These are phyloP conservation scores for Pachydiplax longipennis DNA, from an alignment of 2,888 invertebrate genomes.

Conservation along the genomic window DNA sequence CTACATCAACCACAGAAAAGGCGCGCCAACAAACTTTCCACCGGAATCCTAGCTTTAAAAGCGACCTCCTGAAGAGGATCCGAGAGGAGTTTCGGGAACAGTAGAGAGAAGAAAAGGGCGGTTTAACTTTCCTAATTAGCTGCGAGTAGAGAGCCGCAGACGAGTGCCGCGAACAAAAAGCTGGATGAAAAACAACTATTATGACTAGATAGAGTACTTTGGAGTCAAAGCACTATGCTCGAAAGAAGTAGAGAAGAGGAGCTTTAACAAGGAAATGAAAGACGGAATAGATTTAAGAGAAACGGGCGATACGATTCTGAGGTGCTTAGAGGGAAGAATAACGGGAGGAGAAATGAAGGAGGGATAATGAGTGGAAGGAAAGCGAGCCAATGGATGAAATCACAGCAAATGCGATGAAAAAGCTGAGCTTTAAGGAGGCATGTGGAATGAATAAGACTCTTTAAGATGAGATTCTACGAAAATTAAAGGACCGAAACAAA, in stretches of 20 bases:
- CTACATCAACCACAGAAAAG: too few species aligned
- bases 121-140: neutral
- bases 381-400: too few species aligned
- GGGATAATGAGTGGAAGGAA: neutral
- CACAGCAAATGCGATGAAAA: too few species aligned
- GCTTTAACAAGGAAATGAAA: neutral
- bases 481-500: too few species aligned
- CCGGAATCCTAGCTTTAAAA: neutral
- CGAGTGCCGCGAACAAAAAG: neutral
- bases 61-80: neutral
- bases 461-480: too few species aligned
- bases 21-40: too few species aligned
- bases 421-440: too few species aligned
- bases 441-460: too few species aligned
- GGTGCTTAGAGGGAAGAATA: neutral
- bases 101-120: neutral
- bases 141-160: neutral
- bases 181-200: neutral
- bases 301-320: neutral
- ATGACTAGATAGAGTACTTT: too few species aligned
- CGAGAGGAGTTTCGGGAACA: neutral
- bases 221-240: too few species aligned
- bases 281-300: neutral
- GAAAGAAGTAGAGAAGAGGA: too few species aligned
- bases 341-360: neutral